These are phyloP conservation scores for Vanessa cardui DNA, from an alignment of 2,888 invertebrate species.

Conservation along the genomic window DNA sequence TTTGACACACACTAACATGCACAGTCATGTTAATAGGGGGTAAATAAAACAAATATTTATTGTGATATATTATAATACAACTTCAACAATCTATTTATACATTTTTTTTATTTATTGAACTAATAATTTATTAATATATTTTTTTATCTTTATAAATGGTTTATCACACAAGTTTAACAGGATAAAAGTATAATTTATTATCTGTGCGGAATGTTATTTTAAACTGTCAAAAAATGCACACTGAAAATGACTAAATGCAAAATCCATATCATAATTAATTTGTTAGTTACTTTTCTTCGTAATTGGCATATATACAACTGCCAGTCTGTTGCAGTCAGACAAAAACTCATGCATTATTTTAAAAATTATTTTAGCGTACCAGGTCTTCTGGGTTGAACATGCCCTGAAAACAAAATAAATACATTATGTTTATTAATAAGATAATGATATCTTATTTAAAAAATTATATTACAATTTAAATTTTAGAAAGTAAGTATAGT, in stretches of 20 bases:
- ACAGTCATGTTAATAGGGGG: constrained; percentile 35
- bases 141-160: constrained; percentile 39
- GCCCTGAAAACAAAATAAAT: constrained; percentile 84
- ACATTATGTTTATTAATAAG: background rate
- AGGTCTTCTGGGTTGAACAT: constrained; percentile 96
- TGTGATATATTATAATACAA: constrained; percentile 66
- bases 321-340: constrained; percentile 53
- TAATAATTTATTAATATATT: constrained; percentile 29
- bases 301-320: constrained; percentile 65
- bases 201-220: constrained; percentile 43
- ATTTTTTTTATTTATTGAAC: constrained; percentile 47
- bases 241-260: constrained; percentile 52
- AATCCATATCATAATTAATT: constrained; percentile 36
- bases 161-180: constrained; percentile 29
- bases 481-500: too few relatives aligned
- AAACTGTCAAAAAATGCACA: constrained; percentile 60
- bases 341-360: constrained; percentile 65
- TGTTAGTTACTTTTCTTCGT: constrained; percentile 42
- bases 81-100: constrained; percentile 67
- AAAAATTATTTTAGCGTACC: constrained; percentile 76
- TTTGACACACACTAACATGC: constrained; percentile 35
- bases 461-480: too few relatives aligned
- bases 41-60: constrained; percentile 55
- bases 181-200: constrained; percentile 31
- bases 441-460: too few relatives aligned